These are phyloP conservation scores for Malurus cyaneus DNA, from an alignment of 2,113 vertebrate species.

Conservation along the genomic window DNA sequence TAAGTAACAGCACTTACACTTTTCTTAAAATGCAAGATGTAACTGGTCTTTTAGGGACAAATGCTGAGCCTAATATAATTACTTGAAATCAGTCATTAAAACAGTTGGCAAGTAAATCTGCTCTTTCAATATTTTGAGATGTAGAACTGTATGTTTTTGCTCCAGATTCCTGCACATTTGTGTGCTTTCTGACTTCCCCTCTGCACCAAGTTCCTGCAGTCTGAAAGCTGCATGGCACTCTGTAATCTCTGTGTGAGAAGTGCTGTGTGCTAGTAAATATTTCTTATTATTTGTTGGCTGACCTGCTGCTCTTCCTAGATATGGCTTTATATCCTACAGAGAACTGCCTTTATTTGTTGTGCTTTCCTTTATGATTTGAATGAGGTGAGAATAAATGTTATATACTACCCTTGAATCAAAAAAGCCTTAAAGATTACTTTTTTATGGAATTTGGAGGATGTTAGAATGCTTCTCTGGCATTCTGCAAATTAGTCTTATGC, in stretches of 20 bases:
- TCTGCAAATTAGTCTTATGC: not conserved
- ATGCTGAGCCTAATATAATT: not conserved
- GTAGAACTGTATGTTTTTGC: not conserved
- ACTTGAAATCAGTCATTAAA: not conserved
- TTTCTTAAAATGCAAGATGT: not conserved
- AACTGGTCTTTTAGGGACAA: not conserved
- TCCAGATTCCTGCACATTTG: not conserved
- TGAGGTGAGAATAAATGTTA: not conserved
- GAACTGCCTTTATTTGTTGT: not conserved
- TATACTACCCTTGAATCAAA: not conserved
- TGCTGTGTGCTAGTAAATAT: not conserved
- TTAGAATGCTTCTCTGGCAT: not conserved
- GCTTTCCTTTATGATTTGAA: not conserved
- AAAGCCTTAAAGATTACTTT: not conserved
- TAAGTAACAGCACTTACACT: not conserved
- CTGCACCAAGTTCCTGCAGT: not conserved
- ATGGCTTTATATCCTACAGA: not conserved
- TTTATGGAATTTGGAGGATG: not conserved
- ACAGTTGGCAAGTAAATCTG: not conserved
- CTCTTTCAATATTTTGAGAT: not conserved
- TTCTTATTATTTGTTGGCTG: not conserved
- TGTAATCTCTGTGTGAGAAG: not conserved
- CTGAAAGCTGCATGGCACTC: not conserved
- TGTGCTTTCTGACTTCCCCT: not conserved
- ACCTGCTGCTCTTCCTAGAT: not conserved